A percentile compares a stretch with the other conserved stretches of the same genome.
Evolutionary conservation across 2,888 invertebrate genomes (phyloP).

Genomic region (Oscheius sp.): DNA sequence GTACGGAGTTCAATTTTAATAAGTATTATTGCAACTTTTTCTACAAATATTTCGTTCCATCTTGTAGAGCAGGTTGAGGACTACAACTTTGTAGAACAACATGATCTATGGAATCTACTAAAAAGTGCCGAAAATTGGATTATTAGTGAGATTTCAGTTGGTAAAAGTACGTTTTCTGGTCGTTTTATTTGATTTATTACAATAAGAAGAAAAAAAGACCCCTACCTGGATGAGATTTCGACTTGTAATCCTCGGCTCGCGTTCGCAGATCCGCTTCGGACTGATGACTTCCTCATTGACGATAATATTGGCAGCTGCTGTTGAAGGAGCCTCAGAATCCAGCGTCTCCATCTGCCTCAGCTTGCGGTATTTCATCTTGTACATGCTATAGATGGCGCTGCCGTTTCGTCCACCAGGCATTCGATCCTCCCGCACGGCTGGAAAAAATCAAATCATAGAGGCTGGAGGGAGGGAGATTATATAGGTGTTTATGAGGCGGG

Average conservation of each 20-base stretch:
- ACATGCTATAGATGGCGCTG: conserved; percentile 96
- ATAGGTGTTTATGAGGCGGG: too few relatives aligned
- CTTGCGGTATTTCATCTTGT: conserved; percentile 76
- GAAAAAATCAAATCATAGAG: conserved; percentile 49
- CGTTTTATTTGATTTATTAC: background rate
- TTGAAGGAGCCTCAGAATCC: conserved; percentile 16
- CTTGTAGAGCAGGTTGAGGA: too few relatives aligned
- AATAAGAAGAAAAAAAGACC: background rate
- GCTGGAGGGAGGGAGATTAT: background rate
- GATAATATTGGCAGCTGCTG: background rate
- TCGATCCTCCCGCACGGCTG: conserved; percentile 96
- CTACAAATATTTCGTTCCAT: too few relatives aligned
- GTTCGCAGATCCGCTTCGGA: conserved; percentile 8
- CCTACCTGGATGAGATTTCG: conserved; percentile 43
- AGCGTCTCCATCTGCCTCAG: conserved; percentile 11
- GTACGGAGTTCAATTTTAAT: too few relatives aligned
- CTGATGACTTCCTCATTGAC: background rate
- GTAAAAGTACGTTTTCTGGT: background rate
- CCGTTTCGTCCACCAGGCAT: conserved; percentile 99
- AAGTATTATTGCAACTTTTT: too few relatives aligned
- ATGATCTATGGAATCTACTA: too few relatives aligned
- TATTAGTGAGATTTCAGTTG: too few relatives aligned
- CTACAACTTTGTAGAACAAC: too few relatives aligned
- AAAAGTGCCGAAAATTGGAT: too few relatives aligned
- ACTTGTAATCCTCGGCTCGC: conserved; percentile 25